A percentile compares a stretch with the other conserved stretches of the same genome.
Conservation (phyloP, 2,888 invertebrate species). For the Drosophila putrida region DNA sequence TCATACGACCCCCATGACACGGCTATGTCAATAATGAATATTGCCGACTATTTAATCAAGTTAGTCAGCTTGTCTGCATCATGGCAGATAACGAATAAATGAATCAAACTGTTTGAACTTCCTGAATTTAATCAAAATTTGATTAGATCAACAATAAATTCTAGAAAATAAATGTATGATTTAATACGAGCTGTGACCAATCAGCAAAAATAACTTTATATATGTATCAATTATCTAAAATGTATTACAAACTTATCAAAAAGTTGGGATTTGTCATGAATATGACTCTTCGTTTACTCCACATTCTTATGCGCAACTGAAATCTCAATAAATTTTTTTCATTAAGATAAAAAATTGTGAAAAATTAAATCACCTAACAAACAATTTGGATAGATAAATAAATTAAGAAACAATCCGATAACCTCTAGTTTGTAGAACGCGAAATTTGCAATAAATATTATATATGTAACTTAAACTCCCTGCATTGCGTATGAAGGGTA, state of each 20-base stretch:
- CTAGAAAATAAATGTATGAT: neutral
- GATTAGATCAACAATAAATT: conserved; percentile 17
- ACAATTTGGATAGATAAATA: too few relatives aligned
- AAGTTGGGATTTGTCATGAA: neutral
- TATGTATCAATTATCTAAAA: neutral
- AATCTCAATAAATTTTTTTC: neutral
- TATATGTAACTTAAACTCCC: conserved; percentile 1
- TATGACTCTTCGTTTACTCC: too few relatives aligned
- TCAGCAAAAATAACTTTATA: neutral
- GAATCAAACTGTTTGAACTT: conserved; percentile 22
- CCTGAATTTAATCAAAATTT: conserved; percentile 11
- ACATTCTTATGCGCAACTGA: neutral
- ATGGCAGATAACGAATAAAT: conserved; percentile 24
- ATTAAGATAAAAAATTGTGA: too few relatives aligned
- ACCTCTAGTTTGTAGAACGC: too few relatives aligned
- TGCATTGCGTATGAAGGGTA: conserved; percentile 24
- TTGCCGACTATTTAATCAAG: conserved; percentile 1
- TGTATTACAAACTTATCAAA: neutral
- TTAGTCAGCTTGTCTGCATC: conserved; percentile 19
- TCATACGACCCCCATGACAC: too few relatives aligned
- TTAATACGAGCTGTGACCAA: conserved; percentile 10
- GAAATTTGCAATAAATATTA: too few relatives aligned
- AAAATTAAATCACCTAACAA: too few relatives aligned
- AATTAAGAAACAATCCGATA: too few relatives aligned
- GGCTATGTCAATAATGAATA: neutral